phyloP scores from a whole-genome alignment of 2,113 vertebrate genomes.

The Emydocephalus ijimae region DNA sequence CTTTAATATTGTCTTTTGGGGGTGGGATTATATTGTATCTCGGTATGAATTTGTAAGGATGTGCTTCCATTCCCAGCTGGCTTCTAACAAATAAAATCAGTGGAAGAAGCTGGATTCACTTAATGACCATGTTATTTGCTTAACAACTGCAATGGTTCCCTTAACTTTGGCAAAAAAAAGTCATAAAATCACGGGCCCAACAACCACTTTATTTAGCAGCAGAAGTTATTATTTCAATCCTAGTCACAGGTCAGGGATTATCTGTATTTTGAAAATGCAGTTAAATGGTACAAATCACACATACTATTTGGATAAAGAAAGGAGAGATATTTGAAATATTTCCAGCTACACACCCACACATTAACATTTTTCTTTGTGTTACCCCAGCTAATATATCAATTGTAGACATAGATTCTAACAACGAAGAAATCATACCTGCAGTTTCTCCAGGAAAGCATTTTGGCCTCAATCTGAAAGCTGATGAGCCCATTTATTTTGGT shows the following conservation, averaged over 20 bases:
- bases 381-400: slow-evolving; percentile 83
- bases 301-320: neutral
- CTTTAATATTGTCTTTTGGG: neutral
- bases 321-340: neutral
- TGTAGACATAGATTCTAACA: slow-evolving; percentile 81
- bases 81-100: no score
- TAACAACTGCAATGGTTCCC: no score
- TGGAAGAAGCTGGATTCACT: no score
- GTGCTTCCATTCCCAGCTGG: neutral
- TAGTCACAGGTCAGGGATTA: neutral
- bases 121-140: no score
- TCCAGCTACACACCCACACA: neutral
- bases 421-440: slow-evolving; percentile 79
- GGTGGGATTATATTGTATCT: neutral
- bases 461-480: slow-evolving; percentile 89
- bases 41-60: neutral
- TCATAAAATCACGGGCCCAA: no score
- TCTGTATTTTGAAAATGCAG: neutral
- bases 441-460: slow-evolving; percentile 83
- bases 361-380: slow-evolving; percentile 37
- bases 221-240: no score
- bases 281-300: neutral
- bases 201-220: no score
- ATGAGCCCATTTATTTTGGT: slow-evolving; percentile 95
- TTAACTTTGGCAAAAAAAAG: no score